Conservation (phyloP, 2,888 invertebrate genomes). For the Lomographa bimaculata region DNA sequence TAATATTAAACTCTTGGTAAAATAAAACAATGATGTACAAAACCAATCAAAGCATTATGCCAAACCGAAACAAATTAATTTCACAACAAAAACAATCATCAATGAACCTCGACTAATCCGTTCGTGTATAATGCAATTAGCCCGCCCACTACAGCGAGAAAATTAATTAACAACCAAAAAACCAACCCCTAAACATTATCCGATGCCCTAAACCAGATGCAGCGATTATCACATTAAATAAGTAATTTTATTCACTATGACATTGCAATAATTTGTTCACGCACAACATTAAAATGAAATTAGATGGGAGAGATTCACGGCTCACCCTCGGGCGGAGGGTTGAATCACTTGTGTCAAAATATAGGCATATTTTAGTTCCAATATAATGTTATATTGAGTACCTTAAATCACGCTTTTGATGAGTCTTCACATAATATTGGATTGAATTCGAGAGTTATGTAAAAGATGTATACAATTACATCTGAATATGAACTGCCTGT, state of each 20-base stretch:
- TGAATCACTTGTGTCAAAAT: conserved; percentile 70
- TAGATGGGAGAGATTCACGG: conserved; percentile 62
- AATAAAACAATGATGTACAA: too few relatives aligned
- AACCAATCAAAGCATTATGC: conserved; percentile 23
- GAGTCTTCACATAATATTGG: too few relatives aligned
- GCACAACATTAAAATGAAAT: conserved; percentile 78
- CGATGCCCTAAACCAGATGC: conserved; percentile 58
- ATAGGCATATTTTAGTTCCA: conserved; percentile 55
- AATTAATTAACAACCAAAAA: conserved; percentile 74
- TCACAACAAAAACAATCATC: conserved; percentile 46
- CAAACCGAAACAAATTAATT: conserved; percentile 41
- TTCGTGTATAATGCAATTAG: conserved; percentile 66
- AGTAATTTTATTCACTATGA: conserved; percentile 69
- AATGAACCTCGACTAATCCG: conserved; percentile 60
- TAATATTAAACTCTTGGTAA: too few relatives aligned
- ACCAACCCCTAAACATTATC: conserved; percentile 46
- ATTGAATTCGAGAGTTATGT: too few relatives aligned
- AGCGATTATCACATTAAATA: conserved; percentile 70
- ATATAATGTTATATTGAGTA: conserved; percentile 3
- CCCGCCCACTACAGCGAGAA: conserved; percentile 49
- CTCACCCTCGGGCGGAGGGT: conserved; percentile 50
- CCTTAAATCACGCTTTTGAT: too few relatives aligned
- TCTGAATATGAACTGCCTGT: too few relatives aligned
- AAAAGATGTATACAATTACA: too few relatives aligned
- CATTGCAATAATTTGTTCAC: conserved; percentile 79